A percentile compares a stretch with the other conserved stretches of the same genome.
These are phyloP conservation scores for Coracopsis vasa DNA, from an alignment of 2,113 vertebrate species.

Conservation along the genomic window DNA sequence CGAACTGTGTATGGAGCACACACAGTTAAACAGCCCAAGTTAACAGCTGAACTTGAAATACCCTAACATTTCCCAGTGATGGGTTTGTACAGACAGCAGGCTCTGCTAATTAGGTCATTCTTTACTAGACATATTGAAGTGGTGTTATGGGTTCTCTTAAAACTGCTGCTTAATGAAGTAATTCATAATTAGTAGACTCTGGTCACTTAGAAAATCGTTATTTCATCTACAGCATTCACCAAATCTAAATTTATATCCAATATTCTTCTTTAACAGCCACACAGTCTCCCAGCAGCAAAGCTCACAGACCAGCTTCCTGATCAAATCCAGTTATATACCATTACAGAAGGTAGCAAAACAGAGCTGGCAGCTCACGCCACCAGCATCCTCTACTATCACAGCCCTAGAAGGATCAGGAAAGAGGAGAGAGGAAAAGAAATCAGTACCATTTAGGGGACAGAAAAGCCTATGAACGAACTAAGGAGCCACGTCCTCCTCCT, in stretches of 20 bases:
- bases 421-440: neutral
- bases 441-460: neutral
- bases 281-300: neutral
- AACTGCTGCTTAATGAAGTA: conserved; percentile 23
- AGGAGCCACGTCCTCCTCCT: neutral
- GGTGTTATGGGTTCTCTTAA: neutral
- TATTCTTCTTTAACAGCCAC: neutral
- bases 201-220: neutral
- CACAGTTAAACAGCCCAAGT: neutral
- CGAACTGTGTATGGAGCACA: neutral
- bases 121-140: neutral
- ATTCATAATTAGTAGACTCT: conserved; percentile 4
- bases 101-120: conserved; percentile 41
- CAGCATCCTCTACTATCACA: neutral
- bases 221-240: neutral
- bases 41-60: neutral
- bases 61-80: neutral
- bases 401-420: neutral
- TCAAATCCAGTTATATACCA: neutral
- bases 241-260: neutral
- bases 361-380: neutral
- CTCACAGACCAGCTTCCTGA: neutral
- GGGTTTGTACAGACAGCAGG: neutral
- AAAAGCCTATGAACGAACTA: neutral
- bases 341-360: neutral